These are phyloP conservation scores for Ciconia nigra DNA, from an alignment of 2,797 vertebrate species.

Conservation along the genomic window DNA sequence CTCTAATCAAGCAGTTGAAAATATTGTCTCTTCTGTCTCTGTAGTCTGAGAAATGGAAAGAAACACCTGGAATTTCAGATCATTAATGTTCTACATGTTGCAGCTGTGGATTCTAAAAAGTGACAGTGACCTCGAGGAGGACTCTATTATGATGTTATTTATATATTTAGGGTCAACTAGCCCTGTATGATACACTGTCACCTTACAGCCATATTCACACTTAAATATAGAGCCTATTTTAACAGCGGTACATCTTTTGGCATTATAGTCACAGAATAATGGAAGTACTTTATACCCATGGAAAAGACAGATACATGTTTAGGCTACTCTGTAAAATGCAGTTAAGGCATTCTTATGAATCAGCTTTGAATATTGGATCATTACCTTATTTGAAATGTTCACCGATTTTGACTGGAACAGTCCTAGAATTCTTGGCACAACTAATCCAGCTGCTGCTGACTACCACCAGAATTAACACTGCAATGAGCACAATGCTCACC, in stretches of 20 bases:
- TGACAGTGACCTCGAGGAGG: not conserved
- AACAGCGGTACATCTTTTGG: not conserved
- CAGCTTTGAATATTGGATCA: not conserved
- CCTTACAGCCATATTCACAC: not conserved
- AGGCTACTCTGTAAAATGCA: not conserved
- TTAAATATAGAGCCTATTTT: not conserved
- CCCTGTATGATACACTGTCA: not conserved
- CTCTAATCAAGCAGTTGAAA: not conserved
- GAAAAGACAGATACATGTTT: not conserved
- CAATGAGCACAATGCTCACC: not conserved
- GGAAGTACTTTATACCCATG: not conserved
- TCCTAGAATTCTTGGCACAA: not conserved
- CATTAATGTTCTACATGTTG: not conserved
- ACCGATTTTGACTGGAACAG: not conserved
- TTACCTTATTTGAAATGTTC: not conserved
- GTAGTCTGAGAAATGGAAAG: not conserved
- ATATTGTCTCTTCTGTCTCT: not conserved
- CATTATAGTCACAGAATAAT: not conserved
- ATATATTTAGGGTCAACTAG: not conserved
- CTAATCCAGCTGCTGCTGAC: not conserved
- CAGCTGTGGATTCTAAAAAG: not conserved
- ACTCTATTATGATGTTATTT: not conserved
- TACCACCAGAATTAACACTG: not conserved
- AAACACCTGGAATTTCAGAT: not conserved
- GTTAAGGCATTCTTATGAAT: not conserved